Evolutionary conservation across 53 echinoderm and acorn worm genomes (phyloP).

Genomic region (Holothuria leucospilota): DNA sequence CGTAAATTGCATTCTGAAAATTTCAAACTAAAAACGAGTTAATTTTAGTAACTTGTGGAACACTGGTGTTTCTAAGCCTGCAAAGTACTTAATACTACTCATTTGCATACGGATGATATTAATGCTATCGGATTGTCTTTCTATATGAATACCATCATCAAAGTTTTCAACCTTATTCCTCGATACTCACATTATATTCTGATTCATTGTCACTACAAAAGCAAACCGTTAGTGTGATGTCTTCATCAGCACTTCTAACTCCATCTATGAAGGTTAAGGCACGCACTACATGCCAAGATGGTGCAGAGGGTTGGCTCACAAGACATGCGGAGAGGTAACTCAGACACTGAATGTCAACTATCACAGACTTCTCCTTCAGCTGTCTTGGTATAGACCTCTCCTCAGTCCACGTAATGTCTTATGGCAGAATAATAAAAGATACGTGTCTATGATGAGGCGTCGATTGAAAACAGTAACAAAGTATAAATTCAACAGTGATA

Average conservation of each 20-base stretch:
- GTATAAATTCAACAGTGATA: too few relatives aligned
- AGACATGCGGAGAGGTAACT: slow-evolving; percentile 1
- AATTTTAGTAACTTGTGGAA: too few relatives aligned
- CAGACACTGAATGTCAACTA: neutral
- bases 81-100: too few relatives aligned
- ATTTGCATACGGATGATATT: too few relatives aligned
- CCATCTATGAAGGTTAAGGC: slow-evolving; percentile 7
- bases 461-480: too few relatives aligned
- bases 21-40: too few relatives aligned
- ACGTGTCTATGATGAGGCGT: too few relatives aligned
- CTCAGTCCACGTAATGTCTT: neutral
- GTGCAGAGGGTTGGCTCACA: slow-evolving; percentile 10
- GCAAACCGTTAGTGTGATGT: neutral
- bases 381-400: neutral
- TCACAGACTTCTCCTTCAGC: neutral
- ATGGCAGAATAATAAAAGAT: neutral
- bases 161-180: too few relatives aligned
- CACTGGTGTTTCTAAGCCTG: too few relatives aligned
- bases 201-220: slow-evolving; percentile 8
- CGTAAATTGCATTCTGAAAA: too few relatives aligned
- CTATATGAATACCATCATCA: too few relatives aligned
- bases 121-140: too few relatives aligned
- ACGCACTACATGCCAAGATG: neutral
- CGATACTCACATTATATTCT: slow-evolving; percentile 6
- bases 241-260: neutral